These are phyloP conservation scores for Uria aalge DNA, from an alignment of 2,113 vertebrate species.

Conservation along the genomic window DNA sequence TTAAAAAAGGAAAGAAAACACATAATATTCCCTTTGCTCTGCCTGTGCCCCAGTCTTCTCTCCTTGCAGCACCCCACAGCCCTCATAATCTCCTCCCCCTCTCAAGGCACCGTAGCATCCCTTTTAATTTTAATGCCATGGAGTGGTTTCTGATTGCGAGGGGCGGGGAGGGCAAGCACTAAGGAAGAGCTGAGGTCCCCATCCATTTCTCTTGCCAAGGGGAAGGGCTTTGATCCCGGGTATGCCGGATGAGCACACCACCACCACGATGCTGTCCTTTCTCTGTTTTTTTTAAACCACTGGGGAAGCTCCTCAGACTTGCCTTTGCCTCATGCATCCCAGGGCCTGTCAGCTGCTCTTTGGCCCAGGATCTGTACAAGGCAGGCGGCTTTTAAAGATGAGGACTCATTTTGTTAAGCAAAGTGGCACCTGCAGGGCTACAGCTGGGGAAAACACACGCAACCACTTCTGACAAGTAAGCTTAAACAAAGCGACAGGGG, in stretches of 20 bases:
- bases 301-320: not conserved
- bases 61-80: not conserved
- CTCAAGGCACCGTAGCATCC: not conserved
- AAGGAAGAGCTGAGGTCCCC: not conserved
- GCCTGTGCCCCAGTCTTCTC: not conserved
- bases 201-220: not conserved
- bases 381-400: not conserved
- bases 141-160: not conserved
- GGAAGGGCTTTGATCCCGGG: not conserved
- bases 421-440: constrained; percentile 16
- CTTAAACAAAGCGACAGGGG: not conserved
- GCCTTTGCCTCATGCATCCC: not conserved
- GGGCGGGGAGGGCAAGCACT: no score
- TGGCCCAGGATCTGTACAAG: not conserved
- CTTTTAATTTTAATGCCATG: not conserved
- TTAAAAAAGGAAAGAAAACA: not conserved
- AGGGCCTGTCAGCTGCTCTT: not conserved
- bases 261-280: not conserved
- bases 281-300: not conserved
- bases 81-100: not conserved
- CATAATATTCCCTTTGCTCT: not conserved
- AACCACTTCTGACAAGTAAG: not conserved
- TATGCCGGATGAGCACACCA: not conserved
- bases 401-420: not conserved
- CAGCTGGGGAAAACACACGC: constrained; percentile 8